Evolutionary conservation across 2,888 invertebrate genomes (phyloP).

Genomic region (Stenurella melanura): DNA sequence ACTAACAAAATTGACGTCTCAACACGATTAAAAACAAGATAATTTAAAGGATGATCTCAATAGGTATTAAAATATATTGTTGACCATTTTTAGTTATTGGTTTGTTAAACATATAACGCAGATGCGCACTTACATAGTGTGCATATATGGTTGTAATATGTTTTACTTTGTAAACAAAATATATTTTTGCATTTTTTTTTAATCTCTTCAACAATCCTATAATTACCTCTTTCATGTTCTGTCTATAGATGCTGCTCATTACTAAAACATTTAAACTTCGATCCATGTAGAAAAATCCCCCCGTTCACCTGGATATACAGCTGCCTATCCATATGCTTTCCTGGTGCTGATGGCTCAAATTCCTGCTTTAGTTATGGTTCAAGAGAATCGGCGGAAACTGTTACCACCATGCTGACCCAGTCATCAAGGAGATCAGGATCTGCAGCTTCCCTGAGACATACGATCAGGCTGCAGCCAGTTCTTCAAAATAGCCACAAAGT

Average conservation of each 20-base stretch:
- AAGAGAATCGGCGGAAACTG: conserved; percentile 64
- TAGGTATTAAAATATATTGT: no score
- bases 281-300: conserved; percentile 77
- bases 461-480: conserved; percentile 68
- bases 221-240: conserved; percentile 45
- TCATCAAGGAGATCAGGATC: conserved; percentile 69
- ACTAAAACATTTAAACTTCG: conserved; percentile 67
- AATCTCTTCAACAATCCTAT: no score
- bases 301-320: conserved; percentile 84
- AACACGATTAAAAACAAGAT: no score
- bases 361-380: conserved; percentile 68
- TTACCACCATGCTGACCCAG: conserved; percentile 70
- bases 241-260: conserved; percentile 66
- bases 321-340: conserved; percentile 69
- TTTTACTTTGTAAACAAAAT: no score
- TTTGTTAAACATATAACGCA: no score
- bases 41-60: no score
- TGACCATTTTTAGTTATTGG: no score
- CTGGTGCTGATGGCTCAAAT: conserved; percentile 64
- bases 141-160: no score
- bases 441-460: conserved; percentile 69
- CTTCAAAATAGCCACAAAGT: conserved; percentile 68
- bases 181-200: no score
- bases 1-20: no score
- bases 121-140: no score